Evolutionary conservation across 1,140 invertebrate species (phyloP).

Genomic region (Hermetia illucens): DNA sequence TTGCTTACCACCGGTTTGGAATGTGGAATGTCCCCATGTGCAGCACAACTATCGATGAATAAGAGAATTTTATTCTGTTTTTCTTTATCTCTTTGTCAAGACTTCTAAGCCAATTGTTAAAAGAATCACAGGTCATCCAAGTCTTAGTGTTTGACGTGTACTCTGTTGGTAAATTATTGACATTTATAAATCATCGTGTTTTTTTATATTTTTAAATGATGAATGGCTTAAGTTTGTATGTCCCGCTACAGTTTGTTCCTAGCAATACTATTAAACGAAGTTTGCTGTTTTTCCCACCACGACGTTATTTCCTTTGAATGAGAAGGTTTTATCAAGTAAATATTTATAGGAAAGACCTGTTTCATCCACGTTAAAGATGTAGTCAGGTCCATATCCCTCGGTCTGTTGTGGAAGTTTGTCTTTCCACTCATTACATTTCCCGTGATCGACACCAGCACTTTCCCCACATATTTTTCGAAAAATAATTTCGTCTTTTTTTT

Average conservation of each 20-base stretch:
- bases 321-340: constrained; percentile 11
- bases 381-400: no score
- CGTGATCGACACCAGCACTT: no score
- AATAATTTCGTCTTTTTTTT: no score
- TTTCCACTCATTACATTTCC: no score
- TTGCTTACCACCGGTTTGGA: no score
- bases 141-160: constrained; percentile 11
- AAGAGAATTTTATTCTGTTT: no score
- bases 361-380: no score
- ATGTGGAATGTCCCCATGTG: constrained; percentile 20
- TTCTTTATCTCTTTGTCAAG: no score
- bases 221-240: constrained; percentile 8
- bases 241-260: constrained; percentile 7
- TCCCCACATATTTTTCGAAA: no score
- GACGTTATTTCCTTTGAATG: constrained; percentile 8
- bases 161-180: no score
- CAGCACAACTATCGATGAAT: no score
- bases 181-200: constrained; percentile 6
- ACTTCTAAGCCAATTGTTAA: constrained; percentile 17
- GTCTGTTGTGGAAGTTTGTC: no score
- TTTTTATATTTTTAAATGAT: constrained; percentile 2
- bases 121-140: constrained; percentile 13
- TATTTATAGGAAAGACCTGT: constrained; percentile 9
- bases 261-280: constrained; percentile 7
- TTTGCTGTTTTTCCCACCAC: constrained; percentile 6